Conservation (phyloP, 2,797 vertebrate genomes). For the Erithacus rubecula region DNA sequence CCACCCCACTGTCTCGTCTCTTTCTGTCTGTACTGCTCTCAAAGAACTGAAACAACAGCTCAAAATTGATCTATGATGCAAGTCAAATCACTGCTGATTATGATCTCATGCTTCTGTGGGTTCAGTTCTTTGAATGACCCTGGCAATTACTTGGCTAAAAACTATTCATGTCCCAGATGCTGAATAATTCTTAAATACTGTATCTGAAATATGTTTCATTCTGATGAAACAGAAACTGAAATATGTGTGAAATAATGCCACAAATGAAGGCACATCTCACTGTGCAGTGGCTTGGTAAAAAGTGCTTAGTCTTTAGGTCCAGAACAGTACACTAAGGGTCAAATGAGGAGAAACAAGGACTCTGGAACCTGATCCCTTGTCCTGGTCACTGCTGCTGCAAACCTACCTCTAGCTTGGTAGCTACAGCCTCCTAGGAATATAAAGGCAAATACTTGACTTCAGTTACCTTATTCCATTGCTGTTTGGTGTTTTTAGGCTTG, state of each 20-base stretch:
- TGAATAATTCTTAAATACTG: slow-evolving; percentile 8
- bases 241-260: neutral
- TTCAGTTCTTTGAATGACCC: slow-evolving; percentile 14
- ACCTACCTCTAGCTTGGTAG: neutral
- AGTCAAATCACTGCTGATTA: slow-evolving; percentile 32
- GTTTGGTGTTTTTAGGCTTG: neutral
- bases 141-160: slow-evolving; percentile 38
- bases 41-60: slow-evolving; percentile 1
- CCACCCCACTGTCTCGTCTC: fast-evolving
- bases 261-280: neutral
- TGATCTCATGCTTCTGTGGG: slow-evolving; percentile 33
- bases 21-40: neutral
- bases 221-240: neutral
- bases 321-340: neutral
- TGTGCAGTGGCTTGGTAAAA: neutral
- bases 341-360: neutral
- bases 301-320: neutral
- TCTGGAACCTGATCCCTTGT: neutral
- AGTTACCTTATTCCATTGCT: neutral
- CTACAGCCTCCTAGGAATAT: neutral
- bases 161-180: neutral
- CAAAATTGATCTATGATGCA: neutral
- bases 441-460: neutral
- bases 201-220: neutral
- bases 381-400: neutral